These are phyloP conservation scores for Dendrocincla fuliginosa DNA, from an alignment of 2,797 vertebrate genomes.

Conservation along the genomic window DNA sequence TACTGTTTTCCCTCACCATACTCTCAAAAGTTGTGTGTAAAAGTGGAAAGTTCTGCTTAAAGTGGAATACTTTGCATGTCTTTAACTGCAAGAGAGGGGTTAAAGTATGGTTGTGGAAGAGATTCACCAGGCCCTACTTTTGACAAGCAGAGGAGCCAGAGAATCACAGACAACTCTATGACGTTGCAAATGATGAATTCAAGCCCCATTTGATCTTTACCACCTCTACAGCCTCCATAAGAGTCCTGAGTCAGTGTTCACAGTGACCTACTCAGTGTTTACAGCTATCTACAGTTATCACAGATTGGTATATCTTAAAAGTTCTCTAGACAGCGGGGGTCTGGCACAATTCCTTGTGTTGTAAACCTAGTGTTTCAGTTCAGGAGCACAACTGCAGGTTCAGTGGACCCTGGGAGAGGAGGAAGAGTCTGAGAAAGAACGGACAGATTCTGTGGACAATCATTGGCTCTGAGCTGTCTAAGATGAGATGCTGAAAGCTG, in stretches of 20 bases:
- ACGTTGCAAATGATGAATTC: background rate
- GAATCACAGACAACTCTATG: background rate
- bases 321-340: accelerated
- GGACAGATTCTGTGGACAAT: background rate
- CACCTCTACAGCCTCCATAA: background rate
- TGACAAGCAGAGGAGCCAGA: background rate
- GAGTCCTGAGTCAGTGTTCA: background rate
- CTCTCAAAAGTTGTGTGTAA: background rate
- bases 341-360: background rate
- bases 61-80: background rate
- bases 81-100: background rate
- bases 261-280: background rate
- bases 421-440: background rate
- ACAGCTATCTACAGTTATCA: background rate
- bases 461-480: background rate
- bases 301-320: background rate
- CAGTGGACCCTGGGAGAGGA: background rate
- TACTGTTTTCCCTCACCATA: background rate
- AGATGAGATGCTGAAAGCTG: background rate
- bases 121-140: background rate
- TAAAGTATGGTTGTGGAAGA: background rate
- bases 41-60: background rate
- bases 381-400: background rate
- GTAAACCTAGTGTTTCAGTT: background rate
- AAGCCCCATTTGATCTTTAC: background rate